Percentiles rank a stretch among this genome's conserved stretches.
Conservation (phyloP, 2,888 invertebrate genomes). For the Axea sp. region DNA sequence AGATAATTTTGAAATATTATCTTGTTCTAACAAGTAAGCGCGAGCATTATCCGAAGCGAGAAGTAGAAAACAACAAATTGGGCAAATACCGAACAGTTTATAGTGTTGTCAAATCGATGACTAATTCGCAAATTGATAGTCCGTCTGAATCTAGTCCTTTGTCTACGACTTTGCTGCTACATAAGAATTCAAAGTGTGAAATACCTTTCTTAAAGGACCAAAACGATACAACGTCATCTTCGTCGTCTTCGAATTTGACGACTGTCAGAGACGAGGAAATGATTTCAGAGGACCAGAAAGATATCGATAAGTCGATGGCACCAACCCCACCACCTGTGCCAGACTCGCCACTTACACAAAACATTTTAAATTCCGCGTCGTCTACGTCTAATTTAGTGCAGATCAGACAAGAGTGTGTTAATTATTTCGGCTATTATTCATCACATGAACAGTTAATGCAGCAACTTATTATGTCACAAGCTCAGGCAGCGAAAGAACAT, state of each 20-base stretch:
- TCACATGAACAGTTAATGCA: slow-evolving; percentile 85
- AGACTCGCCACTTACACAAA: slow-evolving; percentile 71
- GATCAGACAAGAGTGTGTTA: slow-evolving; percentile 83
- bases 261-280: slow-evolving; percentile 53
- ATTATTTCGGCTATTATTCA: slow-evolving; percentile 86
- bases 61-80: slow-evolving; percentile 81
- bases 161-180: slow-evolving; percentile 60
- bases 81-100: slow-evolving; percentile 84
- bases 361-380: slow-evolving; percentile 64
- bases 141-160: slow-evolving; percentile 68
- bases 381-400: slow-evolving; percentile 71
- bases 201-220: slow-evolving; percentile 29
- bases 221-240: slow-evolving; percentile 37
- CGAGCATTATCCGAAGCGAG: slow-evolving; percentile 83
- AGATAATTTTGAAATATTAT: slow-evolving; percentile 76
- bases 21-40: slow-evolving; percentile 77
- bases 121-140: slow-evolving; percentile 70
- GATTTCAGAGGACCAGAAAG: slow-evolving; percentile 44
- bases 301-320: slow-evolving; percentile 65
- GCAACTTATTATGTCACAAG: slow-evolving; percentile 82
- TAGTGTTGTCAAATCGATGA: slow-evolving; percentile 73
- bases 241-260: slow-evolving; percentile 40
- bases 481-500: slow-evolving; percentile 81
- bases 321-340: slow-evolving; percentile 78
- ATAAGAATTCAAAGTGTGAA: slow-evolving; percentile 62